Evolutionary conservation across 1,140 invertebrate genomes (phyloP), one percentile per base, ranked within the genome.

Genomic region (Ectropis grisescens): DNA sequence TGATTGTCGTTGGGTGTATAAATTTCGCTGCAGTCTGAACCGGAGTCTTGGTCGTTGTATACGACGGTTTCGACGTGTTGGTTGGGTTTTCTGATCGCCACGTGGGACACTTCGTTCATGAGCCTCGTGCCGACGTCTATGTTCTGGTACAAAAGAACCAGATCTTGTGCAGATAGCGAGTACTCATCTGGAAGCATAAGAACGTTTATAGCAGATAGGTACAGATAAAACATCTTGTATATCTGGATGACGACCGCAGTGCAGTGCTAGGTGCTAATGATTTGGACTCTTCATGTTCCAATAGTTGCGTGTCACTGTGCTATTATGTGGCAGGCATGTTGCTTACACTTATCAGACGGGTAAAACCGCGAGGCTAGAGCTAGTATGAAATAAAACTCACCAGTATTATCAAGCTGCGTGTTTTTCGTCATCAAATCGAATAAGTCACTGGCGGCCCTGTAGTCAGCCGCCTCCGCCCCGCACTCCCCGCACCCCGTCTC

Each of bases 121-220:
- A 60, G 37, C 29, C 68, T 58, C 4, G 51, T 58, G 0, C 47
- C 65, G 19, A 61, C 25, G 25, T 74, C 74, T 11, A 71, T 56
- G 40, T 81, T 81, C 52, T 76, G 58, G 37, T 78, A 78, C 7
- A 81, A 41, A 29, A 70, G 49, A 0, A 76, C 55, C 19, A 78
- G 48, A 38, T 81, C 76, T 27, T 47, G 49, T 5, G 57, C 30
- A 23, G 49, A 57, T 6, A 76, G 34, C 3, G 42, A 30, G 27
- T 58, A 50, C 4, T 46, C 43, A 44, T 42, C 57, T 64, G 39
- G 6, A 34, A 33, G 26, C n/a, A n/a, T n/a, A n/a, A n/a, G n/a
- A 14, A 31, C 11, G 25, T 13, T 2, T 34, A 34, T 13, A 16
- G 5, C 11, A 24, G 35, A 25, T 9, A n/a, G n/a, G n/a, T n/a